These are phyloP conservation scores for Camptogramma bilineatum DNA, from an alignment of 2,888 invertebrate genomes.

Conservation along the genomic window DNA sequence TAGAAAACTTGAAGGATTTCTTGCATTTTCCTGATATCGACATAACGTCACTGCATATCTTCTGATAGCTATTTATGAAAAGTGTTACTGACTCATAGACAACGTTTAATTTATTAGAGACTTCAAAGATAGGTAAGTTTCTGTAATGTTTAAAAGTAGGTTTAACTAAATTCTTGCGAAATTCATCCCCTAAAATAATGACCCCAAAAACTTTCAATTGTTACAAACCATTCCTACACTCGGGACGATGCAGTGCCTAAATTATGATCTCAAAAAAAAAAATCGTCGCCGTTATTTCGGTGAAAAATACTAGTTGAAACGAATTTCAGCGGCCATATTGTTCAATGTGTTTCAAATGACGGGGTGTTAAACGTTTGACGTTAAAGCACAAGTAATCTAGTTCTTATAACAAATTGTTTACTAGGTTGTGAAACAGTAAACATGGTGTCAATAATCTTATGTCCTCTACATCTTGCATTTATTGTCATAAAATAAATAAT, in stretches of 20 bases:
- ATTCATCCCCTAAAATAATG: too few species aligned
- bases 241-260: too few species aligned
- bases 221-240: too few species aligned
- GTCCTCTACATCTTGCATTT: slow-evolving; percentile 36
- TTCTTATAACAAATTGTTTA: neutral
- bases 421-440: slow-evolving; percentile 31
- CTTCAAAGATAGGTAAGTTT: neutral
- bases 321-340: too few species aligned
- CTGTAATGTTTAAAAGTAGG: neutral
- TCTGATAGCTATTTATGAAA: slow-evolving; percentile 21
- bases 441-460: slow-evolving; percentile 43
- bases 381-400: too few species aligned
- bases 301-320: too few species aligned
- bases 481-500: neutral
- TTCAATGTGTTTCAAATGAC: too few species aligned
- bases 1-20: slow-evolving; percentile 41
- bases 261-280: too few species aligned
- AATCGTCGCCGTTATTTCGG: too few species aligned
- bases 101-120: neutral
- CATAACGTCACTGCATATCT: slow-evolving; percentile 29
- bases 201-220: too few species aligned
- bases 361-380: too few species aligned
- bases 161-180: too few species aligned
- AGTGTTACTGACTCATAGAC: neutral
- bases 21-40: slow-evolving; percentile 45